Percentiles rank a stretch among this genome's conserved stretches.
Conservation (phyloP, 2,888 invertebrate genomes). For the Rambutsinella grinnellia region DNA sequence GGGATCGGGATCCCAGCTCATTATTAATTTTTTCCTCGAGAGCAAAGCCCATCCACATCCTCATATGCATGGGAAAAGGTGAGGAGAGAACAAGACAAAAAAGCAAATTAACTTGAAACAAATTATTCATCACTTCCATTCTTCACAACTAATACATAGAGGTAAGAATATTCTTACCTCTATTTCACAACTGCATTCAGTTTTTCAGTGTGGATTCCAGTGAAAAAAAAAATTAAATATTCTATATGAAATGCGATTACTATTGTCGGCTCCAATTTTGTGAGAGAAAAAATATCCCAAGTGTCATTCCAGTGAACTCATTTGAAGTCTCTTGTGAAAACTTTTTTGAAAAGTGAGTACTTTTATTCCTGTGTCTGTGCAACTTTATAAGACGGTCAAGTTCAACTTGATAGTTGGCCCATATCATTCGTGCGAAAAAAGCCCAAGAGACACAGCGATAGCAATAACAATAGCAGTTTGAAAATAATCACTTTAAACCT, state of each 20-base stretch:
- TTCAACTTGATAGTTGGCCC: slow-evolving; percentile 12
- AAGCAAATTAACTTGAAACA: slow-evolving; percentile 39
- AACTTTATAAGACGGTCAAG: slow-evolving; percentile 30
- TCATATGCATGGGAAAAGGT: slow-evolving; percentile 14
- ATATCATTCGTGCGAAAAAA: background rate
- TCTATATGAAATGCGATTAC: too few species aligned
- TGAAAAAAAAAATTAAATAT: too few species aligned
- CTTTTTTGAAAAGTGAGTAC: slow-evolving; percentile 3
- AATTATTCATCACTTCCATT: slow-evolving; percentile 43
- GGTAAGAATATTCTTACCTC: too few species aligned
- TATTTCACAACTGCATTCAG: too few species aligned
- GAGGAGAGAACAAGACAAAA: slow-evolving; percentile 12
- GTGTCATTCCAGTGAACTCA: slow-evolving; percentile 38
- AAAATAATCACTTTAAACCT: slow-evolving; percentile 3
- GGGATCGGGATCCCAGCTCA: slow-evolving; percentile 36
- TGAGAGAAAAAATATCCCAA: too few species aligned
- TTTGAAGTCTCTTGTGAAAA: background rate
- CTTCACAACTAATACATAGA: too few species aligned
- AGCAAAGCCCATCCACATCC: background rate
- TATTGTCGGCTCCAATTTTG: too few species aligned
- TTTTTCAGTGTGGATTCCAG: too few species aligned
- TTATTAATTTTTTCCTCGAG: slow-evolving; percentile 40
- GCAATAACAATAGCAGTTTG: slow-evolving; percentile 12
- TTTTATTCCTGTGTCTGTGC: background rate
- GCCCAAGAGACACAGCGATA: slow-evolving; percentile 31